Conservation (phyloP, 1,140 invertebrate genomes). For the Drosophila ananassae region DNA sequence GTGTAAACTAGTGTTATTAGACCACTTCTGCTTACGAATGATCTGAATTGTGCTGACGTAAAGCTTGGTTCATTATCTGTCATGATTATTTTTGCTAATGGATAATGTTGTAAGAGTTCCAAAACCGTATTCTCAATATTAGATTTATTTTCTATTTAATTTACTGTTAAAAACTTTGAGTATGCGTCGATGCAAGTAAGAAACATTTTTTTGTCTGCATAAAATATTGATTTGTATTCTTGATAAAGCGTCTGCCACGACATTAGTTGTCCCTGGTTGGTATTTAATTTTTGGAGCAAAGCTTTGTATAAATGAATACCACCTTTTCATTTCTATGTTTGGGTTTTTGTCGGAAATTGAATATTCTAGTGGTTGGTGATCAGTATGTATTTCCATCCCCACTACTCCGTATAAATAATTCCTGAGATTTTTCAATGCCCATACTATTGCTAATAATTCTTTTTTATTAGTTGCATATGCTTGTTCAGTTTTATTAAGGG, state of each 20-base stretch:
- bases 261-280: too few species aligned
- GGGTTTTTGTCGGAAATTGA: too few species aligned
- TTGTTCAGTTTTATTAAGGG: neutral
- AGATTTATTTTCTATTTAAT: slow-evolving; percentile 25
- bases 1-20: too few species aligned
- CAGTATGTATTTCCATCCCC: neutral
- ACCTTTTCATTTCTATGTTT: too few species aligned
- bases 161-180: slow-evolving; percentile 19
- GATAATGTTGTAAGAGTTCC: neutral
- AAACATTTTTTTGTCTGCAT: neutral
- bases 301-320: too few species aligned
- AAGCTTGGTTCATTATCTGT: neutral
- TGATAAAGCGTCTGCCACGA: neutral
- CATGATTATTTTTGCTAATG: neutral
- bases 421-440: neutral
- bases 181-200: slow-evolving; percentile 22
- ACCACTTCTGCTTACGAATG: neutral
- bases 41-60: neutral
- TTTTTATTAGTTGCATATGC: neutral
- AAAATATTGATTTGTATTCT: neutral
- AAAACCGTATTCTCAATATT: slow-evolving; percentile 20
- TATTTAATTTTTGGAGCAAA: too few species aligned
- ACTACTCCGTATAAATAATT: neutral
- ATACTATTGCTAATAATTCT: neutral
- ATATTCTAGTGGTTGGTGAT: too few species aligned